Evolutionary conservation across 2,113 vertebrate species (phyloP), one percentile per base, ranked within the genome.

Genomic region (Cheilinus undulatus): DNA sequence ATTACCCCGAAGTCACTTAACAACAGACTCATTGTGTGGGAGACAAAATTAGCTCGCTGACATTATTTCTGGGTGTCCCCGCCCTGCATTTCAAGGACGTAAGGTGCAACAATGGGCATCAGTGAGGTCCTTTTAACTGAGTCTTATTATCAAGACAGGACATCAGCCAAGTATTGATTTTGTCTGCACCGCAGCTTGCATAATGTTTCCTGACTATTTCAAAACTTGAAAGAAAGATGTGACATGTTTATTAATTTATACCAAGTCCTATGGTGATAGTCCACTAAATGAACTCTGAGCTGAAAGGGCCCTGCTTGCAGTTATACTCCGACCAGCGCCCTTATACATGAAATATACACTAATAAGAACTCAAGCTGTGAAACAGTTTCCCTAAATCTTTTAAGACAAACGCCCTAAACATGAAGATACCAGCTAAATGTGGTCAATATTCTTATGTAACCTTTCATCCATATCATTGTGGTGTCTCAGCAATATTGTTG

Each of bases 91-190:
- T 89, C 80, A 90, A 90, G 80, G 84, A 87, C 85, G 65, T 69
- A 75, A 87, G 69, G 88, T 83, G 78, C 77, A 91, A 91, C 88
- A 92, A 89, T 93, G 82, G 88, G 60, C 80, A 89, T 70, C 48
- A 62, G 45, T 43, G 9, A 48, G 46, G 67, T 78, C 38, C 38
- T 40, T 19, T 17, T 42, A 19, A 42, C 40, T 71, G 30, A 53
- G 22, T 30, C 10, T 24, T 22, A 68, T 81, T 78, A 90, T 91
- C 87, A 71, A 64, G 56, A 30, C 60, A 74, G 88, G 86, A 83
- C 82, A 89, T 86, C 76, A 69, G 76, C 75, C 88, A 87, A 57
- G 40, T 78, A 88, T 85, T 84, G 76, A 76, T 88, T 85, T 54
- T 61, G 61, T 84, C 77, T 87, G 56, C 74, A 62, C 49, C 76